phyloP scores from a whole-genome alignment of 2,888 invertebrate genomes.

The Gisinianus flammeolus region DNA sequence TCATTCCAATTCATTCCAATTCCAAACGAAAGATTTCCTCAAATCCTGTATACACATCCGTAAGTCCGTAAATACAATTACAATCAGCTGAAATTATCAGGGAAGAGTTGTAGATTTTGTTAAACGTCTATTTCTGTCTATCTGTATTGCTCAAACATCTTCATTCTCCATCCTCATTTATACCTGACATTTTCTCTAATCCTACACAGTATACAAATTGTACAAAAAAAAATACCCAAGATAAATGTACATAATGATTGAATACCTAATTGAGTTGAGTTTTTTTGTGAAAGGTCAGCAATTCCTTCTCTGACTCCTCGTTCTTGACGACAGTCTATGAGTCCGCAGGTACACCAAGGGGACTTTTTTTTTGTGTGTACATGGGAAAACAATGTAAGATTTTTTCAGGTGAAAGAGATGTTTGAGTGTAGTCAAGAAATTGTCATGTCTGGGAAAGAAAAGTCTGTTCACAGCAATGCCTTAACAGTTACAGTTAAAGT shows the following conservation, averaged over 20 bases:
- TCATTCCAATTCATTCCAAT: neutral
- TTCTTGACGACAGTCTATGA: neutral
- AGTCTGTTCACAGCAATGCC: neutral
- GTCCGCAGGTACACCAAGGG: neutral
- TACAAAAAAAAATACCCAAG: neutral
- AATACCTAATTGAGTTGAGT: neutral
- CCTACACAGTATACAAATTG: neutral
- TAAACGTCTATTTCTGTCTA: neutral
- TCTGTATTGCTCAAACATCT: too few relatives aligned
- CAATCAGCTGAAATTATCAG: too few relatives aligned
- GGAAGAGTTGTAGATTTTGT: too few relatives aligned
- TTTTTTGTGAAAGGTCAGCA: neutral
- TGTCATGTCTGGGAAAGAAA: slow-evolving; percentile 26
- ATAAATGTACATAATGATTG: neutral
- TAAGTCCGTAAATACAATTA: too few relatives aligned
- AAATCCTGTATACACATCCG: too few relatives aligned
- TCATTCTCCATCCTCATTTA: neutral
- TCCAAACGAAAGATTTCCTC: too few relatives aligned
- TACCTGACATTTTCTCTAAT: too few relatives aligned
- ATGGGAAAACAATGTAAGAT: slow-evolving; percentile 17
- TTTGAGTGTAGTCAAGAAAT: slow-evolving; percentile 25
- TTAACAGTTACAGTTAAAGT: neutral
- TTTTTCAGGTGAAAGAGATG: slow-evolving; percentile 22
- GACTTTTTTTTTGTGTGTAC: neutral
- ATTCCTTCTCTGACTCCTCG: neutral